Percentiles rank a stretch among this genome's conserved stretches.
These are phyloP conservation scores for Cherax destructor DNA, from an alignment of 1,140 invertebrate genomes.

Conservation along the genomic window DNA sequence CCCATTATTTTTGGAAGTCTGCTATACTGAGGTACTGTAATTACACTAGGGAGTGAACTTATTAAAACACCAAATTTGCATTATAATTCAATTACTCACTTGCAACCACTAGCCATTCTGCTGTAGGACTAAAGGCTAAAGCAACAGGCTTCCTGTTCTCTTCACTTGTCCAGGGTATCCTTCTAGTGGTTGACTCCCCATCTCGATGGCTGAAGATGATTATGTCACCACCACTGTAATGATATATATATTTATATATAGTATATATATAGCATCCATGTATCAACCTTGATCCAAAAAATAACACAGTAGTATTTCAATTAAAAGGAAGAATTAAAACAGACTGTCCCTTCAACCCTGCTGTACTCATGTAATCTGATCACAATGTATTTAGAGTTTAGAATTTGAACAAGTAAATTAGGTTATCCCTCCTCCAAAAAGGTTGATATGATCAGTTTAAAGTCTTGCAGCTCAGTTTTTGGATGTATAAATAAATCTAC, in stretches of 20 bases:
- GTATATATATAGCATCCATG: background rate
- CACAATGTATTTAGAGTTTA: no score
- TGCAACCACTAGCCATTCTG: conserved; percentile 70
- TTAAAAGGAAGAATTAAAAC: no score
- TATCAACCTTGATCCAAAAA: background rate
- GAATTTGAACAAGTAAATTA: no score
- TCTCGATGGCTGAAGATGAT: conserved; percentile 61
- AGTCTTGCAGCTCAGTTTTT: no score
- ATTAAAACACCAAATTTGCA: background rate
- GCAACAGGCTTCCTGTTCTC: conserved; percentile 61
- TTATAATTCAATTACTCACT: conserved; percentile 42
- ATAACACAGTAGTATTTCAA: no score
- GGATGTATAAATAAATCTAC: no score
- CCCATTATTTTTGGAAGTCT: no score
- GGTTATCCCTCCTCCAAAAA: no score
- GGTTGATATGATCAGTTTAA: no score
- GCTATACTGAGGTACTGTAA: background rate
- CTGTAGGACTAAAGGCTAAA: conserved; percentile 69
- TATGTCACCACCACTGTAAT: conserved; percentile 60
- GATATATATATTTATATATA: background rate
- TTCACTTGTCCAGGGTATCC: conserved; percentile 66
- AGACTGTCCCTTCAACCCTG: no score
- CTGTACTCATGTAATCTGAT: no score
- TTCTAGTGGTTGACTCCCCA: conserved; percentile 51
- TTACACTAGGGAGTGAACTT: no score